These are phyloP conservation scores for Acanthiza pusilla DNA, from an alignment of 2,797 vertebrate species.

Conservation along the genomic window DNA sequence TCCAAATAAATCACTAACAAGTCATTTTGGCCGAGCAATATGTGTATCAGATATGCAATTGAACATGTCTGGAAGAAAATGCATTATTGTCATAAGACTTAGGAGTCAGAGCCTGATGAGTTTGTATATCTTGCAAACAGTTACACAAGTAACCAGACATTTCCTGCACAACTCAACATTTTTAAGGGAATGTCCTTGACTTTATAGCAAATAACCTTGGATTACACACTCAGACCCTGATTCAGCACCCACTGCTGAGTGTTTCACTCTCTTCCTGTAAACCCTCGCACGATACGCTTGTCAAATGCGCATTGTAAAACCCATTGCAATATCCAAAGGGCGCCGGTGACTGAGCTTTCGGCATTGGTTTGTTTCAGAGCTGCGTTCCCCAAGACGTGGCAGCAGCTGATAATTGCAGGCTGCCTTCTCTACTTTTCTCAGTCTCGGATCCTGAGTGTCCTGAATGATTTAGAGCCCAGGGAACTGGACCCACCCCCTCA, in stretches of 20 bases:
- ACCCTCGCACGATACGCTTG: background rate
- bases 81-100: constrained; percentile 49
- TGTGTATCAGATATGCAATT: constrained; percentile 58
- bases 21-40: constrained; percentile 35
- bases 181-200: background rate
- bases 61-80: constrained; percentile 56
- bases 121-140: constrained; percentile 36
- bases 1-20: constrained; percentile 66
- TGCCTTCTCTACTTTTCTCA: background rate
- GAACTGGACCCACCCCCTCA: background rate
- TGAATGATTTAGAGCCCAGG: background rate
- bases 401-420: background rate
- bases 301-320: background rate
- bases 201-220: background rate
- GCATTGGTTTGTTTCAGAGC: background rate
- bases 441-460: background rate
- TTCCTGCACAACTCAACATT: constrained; percentile 37
- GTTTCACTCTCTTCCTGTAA: background rate
- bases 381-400: rapidly evolving
- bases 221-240: background rate
- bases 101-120: constrained; percentile 36
- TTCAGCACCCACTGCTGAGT: background rate
- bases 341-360: background rate
- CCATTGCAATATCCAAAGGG: background rate
- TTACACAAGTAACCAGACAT: constrained; percentile 59